Base-by-base conservation (phyloP, 2,888 invertebrate species). In the Corbicula japonica region DNA sequence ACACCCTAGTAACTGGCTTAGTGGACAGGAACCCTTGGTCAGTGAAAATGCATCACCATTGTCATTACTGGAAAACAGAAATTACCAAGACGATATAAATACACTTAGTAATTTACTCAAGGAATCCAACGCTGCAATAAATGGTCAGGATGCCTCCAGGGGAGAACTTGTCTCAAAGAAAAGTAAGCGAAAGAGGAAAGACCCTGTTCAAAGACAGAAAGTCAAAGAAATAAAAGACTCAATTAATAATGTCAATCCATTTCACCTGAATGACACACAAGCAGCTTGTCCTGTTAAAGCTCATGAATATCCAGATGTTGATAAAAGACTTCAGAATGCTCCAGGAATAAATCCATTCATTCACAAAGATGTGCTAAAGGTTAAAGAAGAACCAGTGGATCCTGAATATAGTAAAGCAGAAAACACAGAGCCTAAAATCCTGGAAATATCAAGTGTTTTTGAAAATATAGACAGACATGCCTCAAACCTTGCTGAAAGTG, bases 331-430 rank as follows among this genome's bases (percentile, higher is more conserved):
- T n/a, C n/a, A n/a, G n/a, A n/a, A n/a, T n/a, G n/a, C 6, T 34
- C 35, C 38, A 32, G 26, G 50, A 34, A 35, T 69, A 58, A 58
- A 69, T 69, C 58, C 58, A 58, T 58, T 69, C 34, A 46, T 69
- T 44, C 69, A 69, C 28, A 32, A 60, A 35, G 70, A 58, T 60
- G 58, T 46, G 18, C 10, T 77, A 21, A 76, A 38, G 35, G 74
- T 77, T 18, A 81, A 81, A 48, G 56, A 74, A 48, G 76, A 81
- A 32, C 69, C 73, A 46, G 18, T 58, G 18, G 76, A 80, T 60
- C 63, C 70, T 15, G 80, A 76, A 12, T 80, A 72, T 72, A 72
- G 65, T 12, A 15, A n/a, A 12, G 44, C 54, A 62, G 75, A 68
- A 18, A 52, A 62, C 6, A 61, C 41, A 10, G 54, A 60, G 61